Evolutionary conservation across 2,797 vertebrate species (phyloP).

Genomic region (Acanthornis magna): DNA sequence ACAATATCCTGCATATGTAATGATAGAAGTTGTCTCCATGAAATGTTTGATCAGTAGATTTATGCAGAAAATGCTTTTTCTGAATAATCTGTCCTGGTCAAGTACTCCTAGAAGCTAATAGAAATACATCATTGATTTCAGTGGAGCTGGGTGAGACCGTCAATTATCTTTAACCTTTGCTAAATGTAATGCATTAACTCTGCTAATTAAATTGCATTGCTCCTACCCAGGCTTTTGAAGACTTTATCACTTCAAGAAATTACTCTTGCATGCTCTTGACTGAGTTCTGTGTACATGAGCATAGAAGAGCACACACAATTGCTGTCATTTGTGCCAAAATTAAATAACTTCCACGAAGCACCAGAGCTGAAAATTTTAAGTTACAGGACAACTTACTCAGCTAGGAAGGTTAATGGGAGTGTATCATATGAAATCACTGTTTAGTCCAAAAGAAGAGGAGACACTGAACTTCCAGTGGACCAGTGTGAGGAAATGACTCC

Average conservation of each 20-base stretch:
- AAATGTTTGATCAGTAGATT: background rate
- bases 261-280: background rate
- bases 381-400: background rate
- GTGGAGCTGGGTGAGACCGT: background rate
- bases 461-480: background rate
- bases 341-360: background rate
- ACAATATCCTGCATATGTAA: background rate
- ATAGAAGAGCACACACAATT: background rate
- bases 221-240: conserved; percentile 2
- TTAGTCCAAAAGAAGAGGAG: background rate
- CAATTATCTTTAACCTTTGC: background rate
- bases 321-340: background rate
- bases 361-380: background rate
- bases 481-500: background rate
- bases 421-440: background rate
- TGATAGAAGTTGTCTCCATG: background rate
- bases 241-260: conserved; percentile 16
- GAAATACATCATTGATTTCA: background rate
- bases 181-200: background rate
- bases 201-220: background rate
- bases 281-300: background rate
- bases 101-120: background rate
- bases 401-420: background rate
- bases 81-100: background rate
- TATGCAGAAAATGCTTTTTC: background rate